A percentile compares a stretch with the other conserved stretches of the same genome.
Evolutionary conservation across 2,797 vertebrate genomes (phyloP).

Genomic region (Halcyon badia): DNA sequence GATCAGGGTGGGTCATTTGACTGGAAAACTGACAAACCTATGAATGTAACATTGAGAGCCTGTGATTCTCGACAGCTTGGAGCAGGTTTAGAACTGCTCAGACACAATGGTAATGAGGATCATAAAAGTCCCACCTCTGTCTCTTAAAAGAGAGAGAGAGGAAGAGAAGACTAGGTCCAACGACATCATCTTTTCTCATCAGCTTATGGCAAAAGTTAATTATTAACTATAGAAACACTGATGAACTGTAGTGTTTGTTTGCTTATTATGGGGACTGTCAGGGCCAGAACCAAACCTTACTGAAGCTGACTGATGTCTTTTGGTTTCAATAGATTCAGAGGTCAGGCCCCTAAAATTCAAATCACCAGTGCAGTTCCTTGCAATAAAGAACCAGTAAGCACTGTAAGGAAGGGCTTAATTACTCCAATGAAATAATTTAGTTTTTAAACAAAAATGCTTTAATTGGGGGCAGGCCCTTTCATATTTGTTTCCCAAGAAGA

Average conservation of each 20-base stretch:
- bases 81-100: neutral
- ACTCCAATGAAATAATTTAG: neutral
- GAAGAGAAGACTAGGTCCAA: neutral
- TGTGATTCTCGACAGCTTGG: neutral
- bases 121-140: conserved; percentile 21
- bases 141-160: conserved; percentile 9
- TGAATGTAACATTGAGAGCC: neutral
- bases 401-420: conserved; percentile 19
- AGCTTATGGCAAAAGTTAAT: conserved; percentile 45
- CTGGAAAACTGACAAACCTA: neutral
- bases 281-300: conserved; percentile 28
- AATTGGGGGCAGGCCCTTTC: conserved; percentile 7
- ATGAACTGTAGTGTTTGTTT: conserved; percentile 6
- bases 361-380: neutral
- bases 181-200: neutral
- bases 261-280: conserved; percentile 24
- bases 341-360: conserved; percentile 51
- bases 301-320: conserved; percentile 42
- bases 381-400: neutral
- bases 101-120: neutral
- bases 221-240: conserved; percentile 30
- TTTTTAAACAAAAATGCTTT: conserved; percentile 55
- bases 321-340: conserved; percentile 43
- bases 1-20: accelerated
- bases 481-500: conserved; percentile 15